These are phyloP conservation scores for Euphonia xanthogaster DNA, from an alignment of 2,797 vertebrate species.

Conservation along the genomic window DNA sequence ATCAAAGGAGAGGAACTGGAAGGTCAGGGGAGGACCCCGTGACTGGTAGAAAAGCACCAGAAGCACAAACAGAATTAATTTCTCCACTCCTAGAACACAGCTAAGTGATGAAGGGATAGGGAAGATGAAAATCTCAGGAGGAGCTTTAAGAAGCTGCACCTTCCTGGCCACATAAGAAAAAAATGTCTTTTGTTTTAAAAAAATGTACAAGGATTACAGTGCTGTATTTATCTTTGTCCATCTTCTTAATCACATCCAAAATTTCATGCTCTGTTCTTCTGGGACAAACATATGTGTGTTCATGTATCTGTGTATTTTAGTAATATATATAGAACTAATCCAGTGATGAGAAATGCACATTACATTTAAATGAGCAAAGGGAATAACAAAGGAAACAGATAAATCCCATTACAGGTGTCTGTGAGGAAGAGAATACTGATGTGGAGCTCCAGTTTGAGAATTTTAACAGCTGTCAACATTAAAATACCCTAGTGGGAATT, in stretches of 20 bases:
- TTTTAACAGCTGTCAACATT: slow-evolving; percentile 74
- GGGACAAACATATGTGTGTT: neutral
- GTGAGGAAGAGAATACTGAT: slow-evolving; percentile 54
- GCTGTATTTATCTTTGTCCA: neutral
- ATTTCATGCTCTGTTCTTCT: neutral
- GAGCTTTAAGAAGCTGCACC: neutral
- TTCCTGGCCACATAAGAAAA: neutral
- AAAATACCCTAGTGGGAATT: slow-evolving; percentile 63
- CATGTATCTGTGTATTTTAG: neutral
- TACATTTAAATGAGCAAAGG: slow-evolving; percentile 68
- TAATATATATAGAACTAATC: slow-evolving; percentile 42
- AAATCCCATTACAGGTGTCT: slow-evolving; percentile 71
- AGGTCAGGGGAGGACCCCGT: neutral
- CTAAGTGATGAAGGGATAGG: neutral
- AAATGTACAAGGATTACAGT: neutral
- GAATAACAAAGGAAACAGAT: slow-evolving; percentile 69
- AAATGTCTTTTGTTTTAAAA: neutral
- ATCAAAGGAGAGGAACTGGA: neutral
- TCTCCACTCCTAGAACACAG: neutral
- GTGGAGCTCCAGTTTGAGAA: slow-evolving; percentile 66
- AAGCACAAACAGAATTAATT: neutral
- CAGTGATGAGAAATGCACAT: slow-evolving; percentile 57
- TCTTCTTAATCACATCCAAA: neutral
- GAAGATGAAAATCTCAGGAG: neutral
- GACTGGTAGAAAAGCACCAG: neutral